Base-by-base conservation (phyloP, 2,888 invertebrate species). In the Caenorhabditis wallacei region DNA sequence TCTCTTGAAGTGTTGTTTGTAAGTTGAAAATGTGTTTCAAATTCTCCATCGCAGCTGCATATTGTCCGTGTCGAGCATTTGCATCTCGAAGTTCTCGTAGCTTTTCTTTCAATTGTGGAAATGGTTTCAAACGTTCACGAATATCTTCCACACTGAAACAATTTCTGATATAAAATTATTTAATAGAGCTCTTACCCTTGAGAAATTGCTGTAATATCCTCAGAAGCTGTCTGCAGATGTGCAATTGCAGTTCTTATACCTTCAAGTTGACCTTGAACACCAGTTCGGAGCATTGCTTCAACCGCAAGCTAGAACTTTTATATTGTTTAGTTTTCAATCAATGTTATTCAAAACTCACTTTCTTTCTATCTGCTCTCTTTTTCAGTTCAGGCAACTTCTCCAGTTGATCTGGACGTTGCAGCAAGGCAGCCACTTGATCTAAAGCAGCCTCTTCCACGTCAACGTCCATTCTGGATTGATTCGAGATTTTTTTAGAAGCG, bases 21-120 rank as follows among this genome's bases (percentile, higher is more conserved):
- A 98, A 97, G 56, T 97, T 97, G 91, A 98, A 98, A 85, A 99
- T 97, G 92, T 98, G 97, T 92, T 97, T 98, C 35, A 99, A 94
- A 92, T 99, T 99, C 92, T 99, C 98, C 91, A 96, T 97, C 0
- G 98, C 98, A 0, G 98, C 97, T 1, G 97, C 97, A 93, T 97
- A 97, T 93, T 94, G 98, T 0, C 97, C 97, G 93, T 98, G 97
- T 22, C 95, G 95, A 88, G 96, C 95, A 92, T 97, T 97, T 92
- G 98, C 98, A 86, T 96, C 96, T 30, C 96, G 94, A 0, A 98
- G 95, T 56, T 95, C 95, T 92, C 95, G 95, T 37, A 99, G 93
- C 51, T 95, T 95, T 40, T 95, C 95, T 80, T 95, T 95, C 5
- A 98, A 93, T 8, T 95, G 95, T 0, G 96, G 95, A 0, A 98